These are phyloP conservation scores for Amblyjoppa fuscipennis DNA, from an alignment of 2,888 invertebrate species.

Conservation along the genomic window DNA sequence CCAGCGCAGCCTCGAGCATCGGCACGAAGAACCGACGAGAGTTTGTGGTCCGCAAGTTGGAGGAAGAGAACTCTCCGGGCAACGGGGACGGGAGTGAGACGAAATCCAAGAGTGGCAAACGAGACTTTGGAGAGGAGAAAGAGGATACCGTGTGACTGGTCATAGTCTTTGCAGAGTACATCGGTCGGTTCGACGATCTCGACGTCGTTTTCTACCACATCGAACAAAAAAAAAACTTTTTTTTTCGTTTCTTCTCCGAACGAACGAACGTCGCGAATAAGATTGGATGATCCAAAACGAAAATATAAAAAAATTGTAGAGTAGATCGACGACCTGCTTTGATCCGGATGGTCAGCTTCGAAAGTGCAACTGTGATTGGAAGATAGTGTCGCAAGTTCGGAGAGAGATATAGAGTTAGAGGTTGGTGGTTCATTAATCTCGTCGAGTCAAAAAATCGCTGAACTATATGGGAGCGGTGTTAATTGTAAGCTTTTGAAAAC, in stretches of 20 bases:
- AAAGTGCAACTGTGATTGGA: conserved; percentile 59
- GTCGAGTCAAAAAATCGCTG: conserved; percentile 24
- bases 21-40: conserved; percentile 72
- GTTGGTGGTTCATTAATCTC: conserved; percentile 45
- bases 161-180: conserved; percentile 69
- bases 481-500: neutral
- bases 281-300: conserved; percentile 4
- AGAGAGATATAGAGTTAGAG: conserved; percentile 27
- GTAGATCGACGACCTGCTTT: conserved; percentile 27
- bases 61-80: conserved; percentile 45
- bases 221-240: conserved; percentile 20
- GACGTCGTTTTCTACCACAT: conserved; percentile 69
- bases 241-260: conserved; percentile 18
- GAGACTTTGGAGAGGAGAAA: conserved; percentile 56
- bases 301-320: neutral
- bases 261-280: conserved; percentile 40
- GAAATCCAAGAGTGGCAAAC: conserved; percentile 53
- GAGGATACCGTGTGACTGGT: conserved; percentile 57
- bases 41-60: conserved; percentile 71
- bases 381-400: conserved; percentile 48
- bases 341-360: neutral
- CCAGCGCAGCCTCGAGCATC: conserved; percentile 46
- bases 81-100: conserved; percentile 36
- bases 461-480: neutral
- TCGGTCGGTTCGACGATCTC: conserved; percentile 72